Evolutionary conservation across 2,888 invertebrate genomes (phyloP), one percentile per base, ranked within the genome.

Genomic region (Trachelus troglodyta): DNA sequence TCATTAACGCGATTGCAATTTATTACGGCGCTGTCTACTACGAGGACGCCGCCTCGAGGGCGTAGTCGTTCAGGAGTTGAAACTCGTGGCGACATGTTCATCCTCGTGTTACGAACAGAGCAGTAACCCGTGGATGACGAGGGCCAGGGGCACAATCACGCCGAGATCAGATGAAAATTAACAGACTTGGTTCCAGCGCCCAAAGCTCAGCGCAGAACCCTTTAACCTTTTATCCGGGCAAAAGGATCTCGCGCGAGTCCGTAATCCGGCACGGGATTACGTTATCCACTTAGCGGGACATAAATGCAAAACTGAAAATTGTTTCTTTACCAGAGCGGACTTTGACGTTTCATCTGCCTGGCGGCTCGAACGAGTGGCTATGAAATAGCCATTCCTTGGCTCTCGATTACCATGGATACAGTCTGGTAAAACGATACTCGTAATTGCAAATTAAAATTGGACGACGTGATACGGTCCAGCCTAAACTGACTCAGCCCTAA

Each of bases 1-100:
- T 88, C 88, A 86, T 88, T 88, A 91, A 88, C 89, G 87, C 89
- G 87, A 86, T 90, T 88, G 89, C 88, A 89, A 90, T 90, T 90
- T 90, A 90, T 90, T 88, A 90, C 87, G 83, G 83, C 81, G 83
- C 87, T 86, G 89, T 89, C 87, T 85, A 83, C 84, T 85, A 83
- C 83, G 80, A 85, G 87, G 86, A 87, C 80, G 80, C 84, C 81
- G 84, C 87, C 87, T 84, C 83, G 82, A 75, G 86, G 86, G 87
- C 81, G 82, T 86, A 82, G 83, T 83, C 84, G 81, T 74, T 77
- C 79, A 76, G 69, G 74, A 81, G 77, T 79, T 71, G 80, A 79
- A 81, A 80, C 81, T 77, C 78, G 40, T 73, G 79, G 79, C 80
- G 79, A 79, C 80, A 80, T 74, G 74, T 79, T 34, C 74, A 71